Evolutionary conservation across 2,797 vertebrate species (phyloP).

Genomic region (Dendrocincla fuliginosa): DNA sequence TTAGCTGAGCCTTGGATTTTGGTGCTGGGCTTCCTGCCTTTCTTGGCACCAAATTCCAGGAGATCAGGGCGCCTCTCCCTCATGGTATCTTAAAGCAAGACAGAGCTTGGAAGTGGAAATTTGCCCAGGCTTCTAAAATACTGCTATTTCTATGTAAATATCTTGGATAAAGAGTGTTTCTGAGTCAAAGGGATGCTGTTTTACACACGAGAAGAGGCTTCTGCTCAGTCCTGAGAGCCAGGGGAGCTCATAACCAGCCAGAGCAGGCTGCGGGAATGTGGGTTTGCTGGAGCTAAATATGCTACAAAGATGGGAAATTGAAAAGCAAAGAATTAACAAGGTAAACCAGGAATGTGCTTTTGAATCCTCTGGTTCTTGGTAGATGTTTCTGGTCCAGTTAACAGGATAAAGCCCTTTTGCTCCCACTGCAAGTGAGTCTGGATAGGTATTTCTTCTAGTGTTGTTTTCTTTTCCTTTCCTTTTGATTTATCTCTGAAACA

Average conservation of each 20-base stretch:
- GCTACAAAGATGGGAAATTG: neutral
- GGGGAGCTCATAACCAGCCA: neutral
- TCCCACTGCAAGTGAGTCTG: neutral
- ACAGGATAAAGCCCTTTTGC: neutral
- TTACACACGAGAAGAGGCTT: neutral
- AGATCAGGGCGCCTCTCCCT: neutral
- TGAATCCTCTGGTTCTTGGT: neutral
- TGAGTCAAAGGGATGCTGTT: neutral
- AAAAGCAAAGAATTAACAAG: neutral
- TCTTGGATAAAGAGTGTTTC: neutral
- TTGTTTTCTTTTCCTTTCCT: neutral
- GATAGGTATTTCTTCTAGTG: neutral
- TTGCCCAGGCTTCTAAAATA: neutral
- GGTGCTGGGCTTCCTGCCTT: neutral
- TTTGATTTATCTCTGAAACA: neutral
- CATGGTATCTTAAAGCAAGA: accelerated
- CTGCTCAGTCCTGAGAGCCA: neutral
- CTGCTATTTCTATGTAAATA: neutral
- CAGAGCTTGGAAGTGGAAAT: neutral
- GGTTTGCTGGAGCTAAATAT: neutral
- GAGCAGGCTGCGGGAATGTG: neutral
- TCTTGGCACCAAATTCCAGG: neutral
- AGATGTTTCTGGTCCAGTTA: neutral
- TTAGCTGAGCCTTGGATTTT: neutral
- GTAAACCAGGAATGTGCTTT: neutral